phyloP scores from a whole-genome alignment of 2,113 vertebrate genomes.

The Bothrops jararaca region DNA sequence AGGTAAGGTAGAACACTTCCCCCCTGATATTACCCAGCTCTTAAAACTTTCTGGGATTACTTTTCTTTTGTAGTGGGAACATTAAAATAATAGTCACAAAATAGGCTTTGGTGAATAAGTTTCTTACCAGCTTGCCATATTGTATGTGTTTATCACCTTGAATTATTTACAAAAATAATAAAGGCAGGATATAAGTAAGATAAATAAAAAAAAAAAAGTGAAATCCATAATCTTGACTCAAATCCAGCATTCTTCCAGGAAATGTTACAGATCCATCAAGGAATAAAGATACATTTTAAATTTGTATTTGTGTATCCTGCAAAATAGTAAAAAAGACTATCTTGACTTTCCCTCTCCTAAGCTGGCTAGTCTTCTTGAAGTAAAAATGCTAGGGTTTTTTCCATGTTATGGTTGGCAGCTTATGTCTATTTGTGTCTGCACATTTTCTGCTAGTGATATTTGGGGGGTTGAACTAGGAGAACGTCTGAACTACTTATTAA shows the following conservation, averaged over 20 bases:
- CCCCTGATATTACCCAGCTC: neutral
- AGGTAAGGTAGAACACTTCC: neutral
- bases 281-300: neutral
- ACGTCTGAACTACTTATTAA: neutral
- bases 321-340: neutral
- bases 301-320: neutral
- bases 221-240: neutral
- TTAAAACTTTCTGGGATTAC: neutral
- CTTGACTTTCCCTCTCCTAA: neutral
- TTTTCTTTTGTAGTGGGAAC: neutral
- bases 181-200: neutral
- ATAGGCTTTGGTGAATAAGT: neutral
- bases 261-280: neutral
- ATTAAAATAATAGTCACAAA: neutral
- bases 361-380: neutral
- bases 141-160: neutral
- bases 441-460: neutral
- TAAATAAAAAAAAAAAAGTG: neutral
- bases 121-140: neutral
- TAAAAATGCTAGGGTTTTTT: neutral
- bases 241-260: neutral
- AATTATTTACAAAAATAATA: neutral
- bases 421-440: neutral
- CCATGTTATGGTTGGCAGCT: too few relatives aligned
- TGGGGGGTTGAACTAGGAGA: neutral